phyloP scores from a whole-genome alignment of 2,113 vertebrate species.

The Phodopus roborovskii region DNA sequence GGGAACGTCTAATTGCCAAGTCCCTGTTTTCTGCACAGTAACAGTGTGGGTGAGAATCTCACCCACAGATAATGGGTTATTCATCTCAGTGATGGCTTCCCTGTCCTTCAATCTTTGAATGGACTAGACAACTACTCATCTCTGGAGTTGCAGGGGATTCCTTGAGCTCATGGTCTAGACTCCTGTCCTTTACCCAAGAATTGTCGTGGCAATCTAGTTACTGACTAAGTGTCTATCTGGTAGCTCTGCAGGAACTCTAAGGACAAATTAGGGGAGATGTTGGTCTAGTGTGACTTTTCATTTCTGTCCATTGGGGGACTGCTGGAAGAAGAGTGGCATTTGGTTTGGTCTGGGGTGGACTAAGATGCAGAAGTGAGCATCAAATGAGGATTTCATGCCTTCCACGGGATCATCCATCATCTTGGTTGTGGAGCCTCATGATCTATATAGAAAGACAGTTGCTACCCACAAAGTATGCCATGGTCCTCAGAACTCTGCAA shows the following conservation, averaged over 20 bases:
- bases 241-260: too few relatives aligned
- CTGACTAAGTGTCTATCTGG: background rate
- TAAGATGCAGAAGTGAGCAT: background rate
- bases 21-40: too few relatives aligned
- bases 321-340: fast-evolving
- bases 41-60: background rate
- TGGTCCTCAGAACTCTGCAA: background rate
- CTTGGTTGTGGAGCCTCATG: background rate
- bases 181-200: too few relatives aligned
- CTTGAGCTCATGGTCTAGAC: fast-evolving
- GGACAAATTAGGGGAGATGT: background rate
- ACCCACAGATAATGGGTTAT: fast-evolving
- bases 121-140: fast-evolving
- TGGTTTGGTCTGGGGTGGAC: background rate
- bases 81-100: fast-evolving
- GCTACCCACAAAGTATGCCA: fast-evolving
- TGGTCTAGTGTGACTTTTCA: background rate
- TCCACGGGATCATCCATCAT: background rate
- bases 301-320: background rate
- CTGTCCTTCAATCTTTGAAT: too few relatives aligned
- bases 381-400: fast-evolving
- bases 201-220: background rate
- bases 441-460: background rate
- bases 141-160: fast-evolving
- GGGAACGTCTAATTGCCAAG: background rate